Percentiles rank a stretch among this genome's conserved stretches.
Conservation (phyloP, 1,140 invertebrate species). For the Riptortus pedestris region DNA sequence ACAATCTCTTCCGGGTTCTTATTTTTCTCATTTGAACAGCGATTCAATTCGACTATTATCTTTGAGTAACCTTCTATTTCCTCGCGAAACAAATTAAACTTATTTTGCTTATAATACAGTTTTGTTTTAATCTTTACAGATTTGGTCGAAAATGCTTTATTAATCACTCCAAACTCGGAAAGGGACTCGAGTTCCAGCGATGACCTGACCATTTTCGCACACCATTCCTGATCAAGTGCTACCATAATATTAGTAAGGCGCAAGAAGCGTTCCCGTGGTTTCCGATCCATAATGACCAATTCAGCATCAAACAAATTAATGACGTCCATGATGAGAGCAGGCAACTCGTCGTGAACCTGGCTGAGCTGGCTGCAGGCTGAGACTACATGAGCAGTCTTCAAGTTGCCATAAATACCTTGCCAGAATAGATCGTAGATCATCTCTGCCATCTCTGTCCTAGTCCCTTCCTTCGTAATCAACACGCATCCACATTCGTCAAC, state of each 20-base stretch:
- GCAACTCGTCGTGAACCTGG: slow-evolving; percentile 51
- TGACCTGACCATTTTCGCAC: slow-evolving; percentile 80
- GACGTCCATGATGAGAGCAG: slow-evolving; percentile 65
- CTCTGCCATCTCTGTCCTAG: not conserved
- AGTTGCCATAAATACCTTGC: slow-evolving; percentile 34
- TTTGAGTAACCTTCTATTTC: slow-evolving; percentile 99
- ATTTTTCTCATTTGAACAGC: slow-evolving; percentile 42
- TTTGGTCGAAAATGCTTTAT: slow-evolving; percentile 85
- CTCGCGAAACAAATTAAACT: slow-evolving; percentile 96
- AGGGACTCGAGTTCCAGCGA: slow-evolving; percentile 85
- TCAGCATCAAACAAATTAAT: slow-evolving; percentile 70
- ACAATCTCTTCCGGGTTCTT: slow-evolving; percentile 48
- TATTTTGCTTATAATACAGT: slow-evolving; percentile 96
- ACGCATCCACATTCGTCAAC: slow-evolving; percentile 4
- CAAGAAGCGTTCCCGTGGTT: slow-evolving; percentile 48
- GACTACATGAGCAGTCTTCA: slow-evolving; percentile 34
- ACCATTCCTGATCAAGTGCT: slow-evolving; percentile 48
- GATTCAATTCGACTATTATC: slow-evolving; percentile 82
- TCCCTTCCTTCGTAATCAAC: not conserved
- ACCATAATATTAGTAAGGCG: slow-evolving; percentile 14
- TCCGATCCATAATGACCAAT: slow-evolving; percentile 45
- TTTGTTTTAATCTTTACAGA: slow-evolving; percentile 98
- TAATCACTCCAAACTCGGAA: slow-evolving; percentile 84
- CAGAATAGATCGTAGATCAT: slow-evolving; percentile 35
- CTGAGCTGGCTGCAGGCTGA: slow-evolving; percentile 31